These are phyloP conservation scores for Luperina testacea DNA, from an alignment of 2,888 invertebrate species.

Conservation along the genomic window DNA sequence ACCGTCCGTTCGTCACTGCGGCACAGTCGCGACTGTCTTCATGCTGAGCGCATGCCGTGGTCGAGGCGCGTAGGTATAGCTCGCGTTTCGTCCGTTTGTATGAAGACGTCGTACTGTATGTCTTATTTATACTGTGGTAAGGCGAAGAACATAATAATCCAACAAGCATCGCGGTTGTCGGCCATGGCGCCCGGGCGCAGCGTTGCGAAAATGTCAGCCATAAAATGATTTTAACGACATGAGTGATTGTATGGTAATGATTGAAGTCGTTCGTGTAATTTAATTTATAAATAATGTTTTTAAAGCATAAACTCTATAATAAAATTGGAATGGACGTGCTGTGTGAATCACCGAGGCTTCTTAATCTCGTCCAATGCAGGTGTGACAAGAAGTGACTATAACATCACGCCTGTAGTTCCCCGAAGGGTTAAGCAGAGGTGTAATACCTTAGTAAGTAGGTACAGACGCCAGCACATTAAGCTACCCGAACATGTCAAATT, in stretches of 20 bases:
- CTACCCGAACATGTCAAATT: too few relatives aligned
- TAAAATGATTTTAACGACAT: conserved; percentile 26
- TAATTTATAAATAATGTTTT: neutral
- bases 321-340: neutral
- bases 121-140: too few relatives aligned
- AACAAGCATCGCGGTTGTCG: conserved; percentile 48
- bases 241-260: conserved; percentile 41
- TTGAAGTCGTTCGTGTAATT: neutral
- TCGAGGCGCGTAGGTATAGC: too few relatives aligned
- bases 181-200: conserved; percentile 31
- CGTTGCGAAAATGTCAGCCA: conserved; percentile 39
- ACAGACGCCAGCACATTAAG: neutral
- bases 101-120: too few relatives aligned
- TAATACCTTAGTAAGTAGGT: neutral
- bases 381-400: neutral
- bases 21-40: too few relatives aligned
- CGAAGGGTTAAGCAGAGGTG: neutral
- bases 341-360: neutral
- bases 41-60: too few relatives aligned
- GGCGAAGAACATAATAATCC: conserved; percentile 49
- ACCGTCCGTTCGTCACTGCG: too few relatives aligned
- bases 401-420: too few relatives aligned
- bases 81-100: too few relatives aligned
- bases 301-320: neutral
- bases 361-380: neutral